These are phyloP conservation scores for Leuciscus idus DNA, from an alignment of 2,113 vertebrate species.

Conservation along the genomic window DNA sequence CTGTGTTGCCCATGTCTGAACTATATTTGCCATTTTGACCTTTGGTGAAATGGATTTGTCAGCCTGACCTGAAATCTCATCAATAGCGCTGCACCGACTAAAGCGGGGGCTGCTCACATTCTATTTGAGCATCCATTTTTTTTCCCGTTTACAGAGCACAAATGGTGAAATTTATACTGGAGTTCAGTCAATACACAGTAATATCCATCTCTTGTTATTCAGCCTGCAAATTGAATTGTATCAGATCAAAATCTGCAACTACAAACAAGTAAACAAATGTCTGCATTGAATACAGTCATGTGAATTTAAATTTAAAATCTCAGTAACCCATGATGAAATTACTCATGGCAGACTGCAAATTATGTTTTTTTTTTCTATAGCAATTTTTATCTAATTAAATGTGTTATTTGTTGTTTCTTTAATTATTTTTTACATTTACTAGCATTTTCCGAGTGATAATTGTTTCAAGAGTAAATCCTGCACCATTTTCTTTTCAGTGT, in stretches of 20 bases:
- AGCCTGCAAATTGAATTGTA: neutral
- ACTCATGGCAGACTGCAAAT: neutral
- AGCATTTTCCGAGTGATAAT: neutral
- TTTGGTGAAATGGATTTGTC: slow-evolving; percentile 63
- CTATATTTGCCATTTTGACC: slow-evolving; percentile 61
- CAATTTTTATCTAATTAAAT: neutral
- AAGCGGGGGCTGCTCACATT: slow-evolving; percentile 37
- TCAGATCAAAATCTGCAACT: neutral
- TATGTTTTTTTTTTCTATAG: no score
- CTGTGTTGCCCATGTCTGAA: slow-evolving; percentile 23
- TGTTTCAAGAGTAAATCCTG: neutral
- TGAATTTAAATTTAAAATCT: neutral
- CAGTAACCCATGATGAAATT: neutral
- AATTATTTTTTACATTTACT: neutral
- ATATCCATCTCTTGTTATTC: neutral
- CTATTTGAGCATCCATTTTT: slow-evolving; percentile 26
- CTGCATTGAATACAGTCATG: neutral
- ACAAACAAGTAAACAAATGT: neutral
- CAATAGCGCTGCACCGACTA: slow-evolving; percentile 24
- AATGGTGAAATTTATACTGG: slow-evolving; percentile 20
- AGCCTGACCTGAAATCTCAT: slow-evolving; percentile 59
- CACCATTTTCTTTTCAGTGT: neutral
- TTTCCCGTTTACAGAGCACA: slow-evolving; percentile 65
- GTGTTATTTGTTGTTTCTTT: neutral
- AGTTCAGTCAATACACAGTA: slow-evolving; percentile 21